A percentile compares a stretch with the other conserved stretches of the same genome.
Evolutionary conservation across 2,113 vertebrate species (phyloP).

Genomic region (Holacanthus passer): DNA sequence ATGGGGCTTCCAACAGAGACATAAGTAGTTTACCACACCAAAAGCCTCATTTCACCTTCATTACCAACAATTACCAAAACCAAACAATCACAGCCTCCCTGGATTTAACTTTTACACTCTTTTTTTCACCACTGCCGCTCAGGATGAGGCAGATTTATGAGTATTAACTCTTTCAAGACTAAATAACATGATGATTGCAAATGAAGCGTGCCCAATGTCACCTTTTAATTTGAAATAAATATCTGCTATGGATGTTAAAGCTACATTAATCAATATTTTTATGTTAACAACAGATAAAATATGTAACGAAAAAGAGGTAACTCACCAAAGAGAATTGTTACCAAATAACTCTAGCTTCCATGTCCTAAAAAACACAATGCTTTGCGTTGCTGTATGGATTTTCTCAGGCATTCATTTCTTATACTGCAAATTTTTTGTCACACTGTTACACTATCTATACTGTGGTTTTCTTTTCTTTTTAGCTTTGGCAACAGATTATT

Average conservation of each 20-base stretch:
- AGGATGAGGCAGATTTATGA: background rate
- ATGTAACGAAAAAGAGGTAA: background rate
- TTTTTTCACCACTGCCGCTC: background rate
- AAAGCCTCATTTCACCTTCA: background rate
- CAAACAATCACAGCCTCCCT: background rate
- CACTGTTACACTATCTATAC: no score
- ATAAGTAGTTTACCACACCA: background rate
- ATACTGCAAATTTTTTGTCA: no score
- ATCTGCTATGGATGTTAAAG: background rate
- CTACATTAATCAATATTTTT: background rate
- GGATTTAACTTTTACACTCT: no score
- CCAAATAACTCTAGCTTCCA: no score
- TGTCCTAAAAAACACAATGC: no score
- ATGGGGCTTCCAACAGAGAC: background rate
- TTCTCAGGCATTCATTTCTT: no score
- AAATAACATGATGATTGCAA: background rate
- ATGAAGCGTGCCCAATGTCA: background rate
- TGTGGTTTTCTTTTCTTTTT: no score
- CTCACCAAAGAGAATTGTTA: background rate
- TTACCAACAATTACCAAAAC: background rate
- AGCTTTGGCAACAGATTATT: no score
- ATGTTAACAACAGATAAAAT: background rate
- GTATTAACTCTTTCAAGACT: background rate
- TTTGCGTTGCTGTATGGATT: no score
- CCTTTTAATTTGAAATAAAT: background rate